Conservation (phyloP, 2,888 invertebrate genomes). For the Tryphoninae sp. region DNA sequence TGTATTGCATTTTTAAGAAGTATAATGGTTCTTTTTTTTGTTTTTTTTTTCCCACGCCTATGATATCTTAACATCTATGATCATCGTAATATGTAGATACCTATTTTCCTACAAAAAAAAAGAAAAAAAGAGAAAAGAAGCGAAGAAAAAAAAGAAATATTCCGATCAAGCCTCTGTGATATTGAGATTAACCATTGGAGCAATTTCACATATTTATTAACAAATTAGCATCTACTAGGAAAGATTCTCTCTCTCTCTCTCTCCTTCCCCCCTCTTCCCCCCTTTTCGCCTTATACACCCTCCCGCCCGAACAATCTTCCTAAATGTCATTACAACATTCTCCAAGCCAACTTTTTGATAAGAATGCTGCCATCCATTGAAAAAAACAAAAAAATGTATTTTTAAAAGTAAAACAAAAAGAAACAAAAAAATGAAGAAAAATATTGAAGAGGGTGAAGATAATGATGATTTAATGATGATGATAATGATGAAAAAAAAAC, state of each 20-base stretch:
- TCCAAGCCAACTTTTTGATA: constrained; percentile 80
- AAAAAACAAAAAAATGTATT: constrained; percentile 74
- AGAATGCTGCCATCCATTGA: constrained; percentile 78
- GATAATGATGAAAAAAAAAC: constrained; percentile 65
- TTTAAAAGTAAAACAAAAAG: constrained; percentile 77
- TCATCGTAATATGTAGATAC: constrained; percentile 79
- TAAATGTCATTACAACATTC: constrained; percentile 80
- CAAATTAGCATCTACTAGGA: constrained; percentile 74
- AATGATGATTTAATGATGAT: constrained; percentile 20
- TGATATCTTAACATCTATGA: constrained; percentile 70
- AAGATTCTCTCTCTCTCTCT: constrained; percentile 43
- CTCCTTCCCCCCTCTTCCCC: not conserved
- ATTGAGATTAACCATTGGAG: constrained; percentile 79
- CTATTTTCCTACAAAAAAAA: constrained; percentile 79
- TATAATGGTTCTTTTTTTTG: constrained; percentile 61
- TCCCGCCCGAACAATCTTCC: constrained; percentile 71
- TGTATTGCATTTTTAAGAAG: constrained; percentile 79
- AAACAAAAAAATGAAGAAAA: constrained; percentile 52
- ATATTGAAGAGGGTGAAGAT: constrained; percentile 53
- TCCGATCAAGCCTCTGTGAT: constrained; percentile 81
- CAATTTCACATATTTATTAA: constrained; percentile 77
- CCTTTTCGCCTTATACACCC: not conserved
- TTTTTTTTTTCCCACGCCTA: constrained; percentile 38
- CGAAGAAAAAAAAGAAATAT: constrained; percentile 70
- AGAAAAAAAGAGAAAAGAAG: constrained; percentile 63